A percentile compares a stretch with the other conserved stretches of the same genome.
Evolutionary conservation across 2,888 invertebrate genomes (phyloP).

Genomic region (Ceramica pisi): DNA sequence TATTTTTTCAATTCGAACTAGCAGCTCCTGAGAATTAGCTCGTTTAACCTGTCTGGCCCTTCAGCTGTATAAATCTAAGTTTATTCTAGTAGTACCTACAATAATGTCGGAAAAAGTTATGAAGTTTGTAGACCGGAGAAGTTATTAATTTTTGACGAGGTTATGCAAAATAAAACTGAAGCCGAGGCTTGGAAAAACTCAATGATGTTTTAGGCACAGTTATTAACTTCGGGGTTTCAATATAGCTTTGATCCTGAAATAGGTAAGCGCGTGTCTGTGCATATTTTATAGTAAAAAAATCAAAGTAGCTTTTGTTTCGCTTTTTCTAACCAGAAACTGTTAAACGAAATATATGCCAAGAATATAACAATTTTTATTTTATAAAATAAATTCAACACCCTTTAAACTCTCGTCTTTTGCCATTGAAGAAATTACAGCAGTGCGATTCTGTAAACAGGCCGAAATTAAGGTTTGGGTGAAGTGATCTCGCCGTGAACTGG

Average conservation of each 20-base stretch:
- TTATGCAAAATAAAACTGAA: not conserved
- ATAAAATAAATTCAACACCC: too few species aligned
- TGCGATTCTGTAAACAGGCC: too few species aligned
- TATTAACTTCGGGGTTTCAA: constrained; percentile 7
- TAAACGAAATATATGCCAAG: too few species aligned
- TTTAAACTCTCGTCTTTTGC: too few species aligned
- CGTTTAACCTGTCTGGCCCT: too few species aligned
- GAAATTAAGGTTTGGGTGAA: too few species aligned
- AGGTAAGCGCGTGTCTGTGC: constrained; percentile 12
- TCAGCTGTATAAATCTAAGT: not conserved
- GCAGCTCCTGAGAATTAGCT: too few species aligned
- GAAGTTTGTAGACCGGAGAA: not conserved
- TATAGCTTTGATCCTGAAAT: not conserved
- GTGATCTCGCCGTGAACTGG: too few species aligned
- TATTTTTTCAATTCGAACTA: too few species aligned
- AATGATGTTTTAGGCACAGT: not conserved
- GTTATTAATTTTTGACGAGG: not conserved
- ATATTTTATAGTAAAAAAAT: constrained; percentile 12
- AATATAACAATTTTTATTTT: too few species aligned
- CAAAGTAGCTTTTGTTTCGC: not conserved
- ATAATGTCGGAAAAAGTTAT: not conserved
- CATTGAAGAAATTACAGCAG: too few species aligned
- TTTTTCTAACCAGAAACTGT: too few species aligned
- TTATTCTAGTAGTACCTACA: not conserved
- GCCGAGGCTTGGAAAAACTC: not conserved